phyloP scores from a whole-genome alignment of 2,797 vertebrate genomes.

The Microctenopoma steveboyesi region DNA sequence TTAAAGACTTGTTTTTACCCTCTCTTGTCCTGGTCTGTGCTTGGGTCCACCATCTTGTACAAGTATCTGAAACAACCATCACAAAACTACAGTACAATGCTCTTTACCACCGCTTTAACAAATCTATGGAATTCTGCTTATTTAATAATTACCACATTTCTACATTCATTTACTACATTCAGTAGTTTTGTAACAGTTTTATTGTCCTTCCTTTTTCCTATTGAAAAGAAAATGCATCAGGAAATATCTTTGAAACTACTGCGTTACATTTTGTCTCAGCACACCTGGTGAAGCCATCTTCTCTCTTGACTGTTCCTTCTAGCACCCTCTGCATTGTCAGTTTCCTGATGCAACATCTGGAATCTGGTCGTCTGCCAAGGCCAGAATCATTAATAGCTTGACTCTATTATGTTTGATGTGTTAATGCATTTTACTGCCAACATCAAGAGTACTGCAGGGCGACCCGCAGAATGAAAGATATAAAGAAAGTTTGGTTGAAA shows the following conservation, averaged over 20 bases:
- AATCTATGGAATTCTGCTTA: not conserved
- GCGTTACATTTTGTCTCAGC: slow-evolving; percentile 24
- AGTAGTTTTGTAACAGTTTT: too few species aligned
- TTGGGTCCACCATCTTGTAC: too few species aligned
- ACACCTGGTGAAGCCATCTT: slow-evolving; percentile 2
- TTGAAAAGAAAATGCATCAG: too few species aligned
- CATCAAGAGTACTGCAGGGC: slow-evolving; percentile 52
- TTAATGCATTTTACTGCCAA: slow-evolving; percentile 60
- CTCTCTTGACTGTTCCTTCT: slow-evolving; percentile 12
- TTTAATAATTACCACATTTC: not conserved
- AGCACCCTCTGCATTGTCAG: slow-evolving; percentile 18
- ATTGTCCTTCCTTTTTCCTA: too few species aligned
- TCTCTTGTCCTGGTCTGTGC: too few species aligned
- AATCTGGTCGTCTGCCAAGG: slow-evolving; percentile 51
- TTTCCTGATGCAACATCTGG: slow-evolving; percentile 52
- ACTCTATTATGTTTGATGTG: slow-evolving; percentile 59
- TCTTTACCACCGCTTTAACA: not conserved
- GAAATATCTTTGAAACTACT: not conserved
- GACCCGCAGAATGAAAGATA: slow-evolving; percentile 35
- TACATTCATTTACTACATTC: not conserved
- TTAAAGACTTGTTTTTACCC: too few species aligned
- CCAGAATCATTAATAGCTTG: slow-evolving; percentile 56
- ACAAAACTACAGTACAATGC: not conserved
- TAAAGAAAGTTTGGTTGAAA: slow-evolving; percentile 27
- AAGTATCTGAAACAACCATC: too few species aligned